These are phyloP conservation scores for Protobothrops mucrosquamatus DNA, from an alignment of 2,113 vertebrate species.

Conservation along the genomic window DNA sequence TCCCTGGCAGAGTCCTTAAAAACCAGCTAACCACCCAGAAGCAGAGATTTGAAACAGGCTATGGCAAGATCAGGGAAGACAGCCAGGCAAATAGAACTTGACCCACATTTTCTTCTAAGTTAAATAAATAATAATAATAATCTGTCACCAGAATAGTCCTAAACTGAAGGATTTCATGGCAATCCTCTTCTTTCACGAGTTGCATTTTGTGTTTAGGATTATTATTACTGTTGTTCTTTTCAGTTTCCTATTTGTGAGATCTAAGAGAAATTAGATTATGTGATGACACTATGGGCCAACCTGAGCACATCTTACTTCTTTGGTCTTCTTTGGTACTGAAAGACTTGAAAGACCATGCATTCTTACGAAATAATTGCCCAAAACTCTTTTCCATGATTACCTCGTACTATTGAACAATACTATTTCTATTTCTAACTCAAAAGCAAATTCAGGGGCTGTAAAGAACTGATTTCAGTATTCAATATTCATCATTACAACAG, in stretches of 20 bases:
- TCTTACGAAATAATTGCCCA: neutral
- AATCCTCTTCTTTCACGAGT: neutral
- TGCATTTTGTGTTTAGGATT: neutral
- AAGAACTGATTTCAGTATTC: neutral
- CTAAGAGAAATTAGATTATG: neutral
- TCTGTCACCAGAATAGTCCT: neutral
- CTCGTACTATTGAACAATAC: neutral
- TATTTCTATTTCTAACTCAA: neutral
- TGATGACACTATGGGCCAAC: neutral
- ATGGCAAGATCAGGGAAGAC: neutral
- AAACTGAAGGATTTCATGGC: neutral
- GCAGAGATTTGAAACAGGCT: neutral
- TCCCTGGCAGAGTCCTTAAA: neutral
- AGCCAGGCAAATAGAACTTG: neutral
- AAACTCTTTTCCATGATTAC: neutral
- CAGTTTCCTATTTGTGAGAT: neutral
- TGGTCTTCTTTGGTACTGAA: neutral
- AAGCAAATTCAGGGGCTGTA: neutral
- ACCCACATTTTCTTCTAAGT: neutral
- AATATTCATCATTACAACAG: neutral
- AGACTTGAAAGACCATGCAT: neutral
- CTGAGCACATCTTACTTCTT: neutral
- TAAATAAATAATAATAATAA: too few relatives aligned
- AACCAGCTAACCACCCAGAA: too few relatives aligned
- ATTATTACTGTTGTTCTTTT: neutral